Evolutionary conservation across 2,888 invertebrate species (phyloP), one percentile per base, ranked within the genome.

Genomic region (Vanessa cardui): DNA sequence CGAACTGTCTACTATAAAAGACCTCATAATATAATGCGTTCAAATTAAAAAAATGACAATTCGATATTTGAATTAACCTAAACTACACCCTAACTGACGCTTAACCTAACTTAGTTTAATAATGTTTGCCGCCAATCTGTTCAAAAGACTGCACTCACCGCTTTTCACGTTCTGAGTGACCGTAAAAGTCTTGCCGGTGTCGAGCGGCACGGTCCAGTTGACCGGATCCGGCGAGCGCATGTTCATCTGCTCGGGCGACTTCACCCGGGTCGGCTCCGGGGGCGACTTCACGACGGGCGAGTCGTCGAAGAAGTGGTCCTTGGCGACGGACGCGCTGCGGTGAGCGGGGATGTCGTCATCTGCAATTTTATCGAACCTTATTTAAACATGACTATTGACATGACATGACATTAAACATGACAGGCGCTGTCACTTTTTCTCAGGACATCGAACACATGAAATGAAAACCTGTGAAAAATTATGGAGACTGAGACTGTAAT

Each of bases 191-290:
- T 97, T 98, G 79, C 98, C 97, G 76, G 97, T 98, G 89, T 98
- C 98, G 82, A 98, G 94, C 64, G 98, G 98, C 71, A 98, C 98
- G 62, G 98, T 98, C 98, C 98, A 98, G 90, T 98, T 98, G 80
- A 98, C 98, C 62, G 98, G 98, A 90, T 98, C 98, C 16, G 98
- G 98, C 21, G 98, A 98, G 76, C 97, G 94, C 96, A 98, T 97
- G 85, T 97, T 95, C 90, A 97, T 96, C 87, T 97, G 97, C 84
- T 98, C 98, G 1, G 98, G 98, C 15, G 98, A 98, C 89, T 98
- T 98, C 71, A 98, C 98, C 80, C 98, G 93, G 58, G 98, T 98
- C 56, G 98, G 98, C 83, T 98, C 98, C 58, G 98, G 98, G 0
- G 98, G 98, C 21, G 98, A 98, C 88, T 98, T 98, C 39, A 98